A percentile compares a stretch with the other conserved stretches of the same genome.
phyloP scores from a whole-genome alignment of 2,888 invertebrate species.

The Argyresthia albistria region DNA sequence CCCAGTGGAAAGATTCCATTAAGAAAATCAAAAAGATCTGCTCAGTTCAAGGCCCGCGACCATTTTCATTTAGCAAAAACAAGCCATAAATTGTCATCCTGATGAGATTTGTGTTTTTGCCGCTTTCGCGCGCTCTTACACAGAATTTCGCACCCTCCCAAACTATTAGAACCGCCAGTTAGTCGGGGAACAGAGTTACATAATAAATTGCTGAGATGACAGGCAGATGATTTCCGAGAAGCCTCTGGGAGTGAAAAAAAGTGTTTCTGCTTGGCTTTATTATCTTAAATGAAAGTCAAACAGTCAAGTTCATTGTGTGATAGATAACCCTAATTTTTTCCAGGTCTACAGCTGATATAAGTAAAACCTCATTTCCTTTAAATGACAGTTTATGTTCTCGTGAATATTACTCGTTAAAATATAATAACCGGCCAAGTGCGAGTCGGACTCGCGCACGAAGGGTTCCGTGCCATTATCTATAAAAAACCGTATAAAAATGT shows the following conservation, averaged over 20 bases:
- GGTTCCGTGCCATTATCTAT: too few relatives aligned
- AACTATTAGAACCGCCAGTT: not conserved
- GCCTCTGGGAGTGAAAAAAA: not conserved
- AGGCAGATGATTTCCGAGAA: constrained; percentile 3
- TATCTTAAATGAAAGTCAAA: too few relatives aligned
- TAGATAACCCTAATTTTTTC: too few relatives aligned
- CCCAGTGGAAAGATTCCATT: constrained; percentile 69
- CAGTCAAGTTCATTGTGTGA: too few relatives aligned
- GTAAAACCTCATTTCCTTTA: too few relatives aligned
- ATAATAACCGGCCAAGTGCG: too few relatives aligned
- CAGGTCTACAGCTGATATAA: too few relatives aligned
- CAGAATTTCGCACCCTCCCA: constrained; percentile 4
- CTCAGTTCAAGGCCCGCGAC: constrained; percentile 60
- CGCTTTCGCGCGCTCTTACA: constrained; percentile 36
- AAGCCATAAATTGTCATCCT: constrained; percentile 73
- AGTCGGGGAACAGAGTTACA: not conserved
- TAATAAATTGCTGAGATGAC: constrained; percentile 1
- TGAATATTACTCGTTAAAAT: too few relatives aligned
- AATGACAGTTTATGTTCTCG: too few relatives aligned
- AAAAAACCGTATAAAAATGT: too few relatives aligned
- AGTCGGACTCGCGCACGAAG: too few relatives aligned
- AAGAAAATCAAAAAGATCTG: constrained; percentile 72
- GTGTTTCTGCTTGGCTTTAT: not conserved
- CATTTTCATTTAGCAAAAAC: constrained; percentile 74
- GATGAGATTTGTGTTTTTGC: constrained; percentile 72